A percentile compares a stretch with the other conserved stretches of the same genome.
These are phyloP conservation scores for Thunnus thynnus DNA, from an alignment of 2,113 vertebrate genomes.

Conservation along the genomic window DNA sequence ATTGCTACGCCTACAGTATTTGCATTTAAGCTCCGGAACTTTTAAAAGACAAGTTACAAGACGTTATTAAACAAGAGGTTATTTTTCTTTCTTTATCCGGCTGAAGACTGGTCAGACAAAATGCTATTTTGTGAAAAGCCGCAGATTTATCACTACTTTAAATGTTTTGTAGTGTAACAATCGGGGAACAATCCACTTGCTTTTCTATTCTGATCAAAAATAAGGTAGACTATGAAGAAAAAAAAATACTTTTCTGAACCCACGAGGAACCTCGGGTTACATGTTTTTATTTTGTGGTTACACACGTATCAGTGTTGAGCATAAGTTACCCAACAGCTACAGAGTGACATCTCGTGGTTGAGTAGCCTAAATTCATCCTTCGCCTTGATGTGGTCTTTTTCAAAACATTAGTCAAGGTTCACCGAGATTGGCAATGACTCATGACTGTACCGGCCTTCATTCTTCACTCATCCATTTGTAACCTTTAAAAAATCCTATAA, in stretches of 20 bases:
- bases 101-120: background rate
- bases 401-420: background rate
- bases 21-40: background rate
- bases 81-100: background rate
- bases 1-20: conserved; percentile 6
- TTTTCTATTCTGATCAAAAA: background rate
- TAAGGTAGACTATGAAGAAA: no score
- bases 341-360: conserved; percentile 51
- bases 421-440: background rate
- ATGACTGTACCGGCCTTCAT: background rate
- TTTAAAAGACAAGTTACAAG: background rate
- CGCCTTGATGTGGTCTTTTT: background rate
- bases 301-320: background rate
- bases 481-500: background rate
- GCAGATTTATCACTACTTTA: no score
- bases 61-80: background rate
- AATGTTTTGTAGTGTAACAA: background rate
- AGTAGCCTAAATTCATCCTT: background rate
- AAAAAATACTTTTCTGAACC: background rate
- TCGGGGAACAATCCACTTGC: background rate
- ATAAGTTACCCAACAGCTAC: background rate
- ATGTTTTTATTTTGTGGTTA: background rate
- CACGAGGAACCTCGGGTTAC: background rate
- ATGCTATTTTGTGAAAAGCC: background rate
- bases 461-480: background rate